Percentiles rank a stretch among this genome's conserved stretches.
Evolutionary conservation across 2,113 vertebrate species (phyloP).

Genomic region (Elgaria multicarinata): DNA sequence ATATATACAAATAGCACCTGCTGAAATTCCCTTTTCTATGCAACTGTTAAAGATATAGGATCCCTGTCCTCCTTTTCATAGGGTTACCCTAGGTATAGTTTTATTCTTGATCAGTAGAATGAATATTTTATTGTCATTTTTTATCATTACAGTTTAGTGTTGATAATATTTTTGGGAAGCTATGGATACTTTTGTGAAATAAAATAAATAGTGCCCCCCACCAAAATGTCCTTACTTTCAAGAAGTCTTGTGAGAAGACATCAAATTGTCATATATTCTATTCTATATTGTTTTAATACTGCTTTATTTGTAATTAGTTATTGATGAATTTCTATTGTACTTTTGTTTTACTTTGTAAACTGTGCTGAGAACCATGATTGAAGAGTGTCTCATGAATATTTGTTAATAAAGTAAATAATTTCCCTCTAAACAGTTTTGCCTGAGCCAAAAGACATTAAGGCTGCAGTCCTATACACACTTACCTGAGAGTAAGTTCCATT

Average conservation of each 20-base stretch:
- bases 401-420: background rate
- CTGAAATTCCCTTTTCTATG: too few relatives aligned
- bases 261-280: background rate
- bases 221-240: background rate
- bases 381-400: background rate
- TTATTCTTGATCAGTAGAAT: too few relatives aligned
- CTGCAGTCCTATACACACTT: too few relatives aligned
- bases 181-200: background rate
- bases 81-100: too few relatives aligned
- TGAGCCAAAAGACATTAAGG: too few relatives aligned
- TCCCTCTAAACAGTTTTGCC: background rate
- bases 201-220: background rate
- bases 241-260: background rate
- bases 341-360: background rate
- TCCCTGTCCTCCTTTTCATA: too few relatives aligned
- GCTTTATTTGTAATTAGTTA: background rate
- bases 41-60: too few relatives aligned
- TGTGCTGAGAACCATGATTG: background rate
- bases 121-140: too few relatives aligned
- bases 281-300: background rate
- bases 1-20: too few relatives aligned
- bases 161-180: too few relatives aligned
- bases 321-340: background rate
- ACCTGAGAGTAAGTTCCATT: too few relatives aligned
- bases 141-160: too few relatives aligned